Evolutionary conservation across 1,140 invertebrate genomes (phyloP), one percentile per base, ranked within the genome.

Genomic region (Linepithema humile): DNA sequence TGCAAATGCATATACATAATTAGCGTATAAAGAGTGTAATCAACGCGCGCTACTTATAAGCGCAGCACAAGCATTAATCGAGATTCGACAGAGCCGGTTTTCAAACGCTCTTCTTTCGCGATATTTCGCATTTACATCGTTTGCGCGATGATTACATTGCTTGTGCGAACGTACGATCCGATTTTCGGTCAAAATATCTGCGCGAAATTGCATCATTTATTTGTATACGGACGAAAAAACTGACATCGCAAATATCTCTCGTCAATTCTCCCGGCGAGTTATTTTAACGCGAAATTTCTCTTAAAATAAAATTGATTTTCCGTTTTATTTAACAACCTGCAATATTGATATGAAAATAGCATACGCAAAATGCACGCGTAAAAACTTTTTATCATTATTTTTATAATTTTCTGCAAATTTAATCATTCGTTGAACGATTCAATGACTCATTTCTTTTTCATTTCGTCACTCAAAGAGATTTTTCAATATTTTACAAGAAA

Each of bases 111-210:
- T 80, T 80, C 75, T 80, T 80, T 70, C 38, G 40, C 35, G 35
- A 80, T 80, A 70, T 80, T 80, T 80, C 48, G 75, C 64, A 38
- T 80, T 80, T 69, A 80, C 75, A 80, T 80, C 48, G 75, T 80
- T 80, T 70, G 64, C 50, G 26, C 48, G 62, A 80, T 80, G 75
- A 80, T 80, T 80, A 80, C 48, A 53, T 4, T 35, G 64, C 75
- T 80, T 80, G 75, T 80, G 50, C 20, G 38, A 78, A 69, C 35
- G 26, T 26, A 17, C 35, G 48, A 69, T 69, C 7, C 35, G 64
- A 40, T 80, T 80, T 77, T 80, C 50, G 48, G 12, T 1, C 26
- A 20, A 70, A 55, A 80, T 70, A 20, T 4, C 35, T 43, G 17
- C 17, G 9, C 20, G 26, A 35, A 40, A 78, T 80, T 69, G 23